These are phyloP conservation scores for Drosophila sordidula DNA, from an alignment of 2,888 invertebrate genomes.

Conservation along the genomic window DNA sequence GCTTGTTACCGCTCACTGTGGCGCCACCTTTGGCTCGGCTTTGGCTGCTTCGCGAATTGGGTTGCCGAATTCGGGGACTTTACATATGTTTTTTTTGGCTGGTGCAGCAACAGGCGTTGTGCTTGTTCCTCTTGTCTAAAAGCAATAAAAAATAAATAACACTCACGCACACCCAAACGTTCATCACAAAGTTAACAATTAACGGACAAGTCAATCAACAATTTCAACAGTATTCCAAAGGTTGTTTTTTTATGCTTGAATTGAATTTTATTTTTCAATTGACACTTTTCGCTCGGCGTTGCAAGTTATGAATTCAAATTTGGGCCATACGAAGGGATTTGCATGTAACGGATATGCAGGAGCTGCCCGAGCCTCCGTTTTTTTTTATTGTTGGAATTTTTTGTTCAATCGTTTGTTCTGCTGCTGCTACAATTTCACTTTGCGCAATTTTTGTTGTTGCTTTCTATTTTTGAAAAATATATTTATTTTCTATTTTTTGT, in stretches of 20 bases:
- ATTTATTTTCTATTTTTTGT: slow-evolving; percentile 10
- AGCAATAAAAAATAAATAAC: slow-evolving; percentile 40
- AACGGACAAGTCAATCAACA: slow-evolving; percentile 19
- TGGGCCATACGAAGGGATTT: slow-evolving; percentile 10
- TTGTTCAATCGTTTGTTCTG: slow-evolving; percentile 17
- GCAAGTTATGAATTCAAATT: slow-evolving; percentile 12
- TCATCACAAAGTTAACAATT: slow-evolving; percentile 30
- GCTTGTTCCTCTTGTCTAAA: slow-evolving; percentile 6
- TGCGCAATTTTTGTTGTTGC: slow-evolving; percentile 27
- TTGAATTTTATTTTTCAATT: slow-evolving; percentile 22
- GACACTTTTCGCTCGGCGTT: slow-evolving; percentile 31
- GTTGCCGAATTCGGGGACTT: slow-evolving; percentile 13
- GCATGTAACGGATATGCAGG: slow-evolving; percentile 22
- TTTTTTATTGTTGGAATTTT: slow-evolving; percentile 2
- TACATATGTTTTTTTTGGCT: slow-evolving; percentile 14
- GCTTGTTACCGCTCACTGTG: slow-evolving; percentile 3
- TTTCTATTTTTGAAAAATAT: slow-evolving; percentile 7
- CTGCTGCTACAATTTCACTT: slow-evolving; percentile 37
- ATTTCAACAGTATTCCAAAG: slow-evolving; percentile 22
- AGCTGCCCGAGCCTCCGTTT: background rate
- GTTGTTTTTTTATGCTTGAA: slow-evolving; percentile 1
- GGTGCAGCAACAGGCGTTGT: slow-evolving; percentile 3
- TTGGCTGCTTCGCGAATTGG: slow-evolving; percentile 13
- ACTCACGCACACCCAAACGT: slow-evolving; percentile 9
- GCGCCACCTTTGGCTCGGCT: slow-evolving; percentile 6